A percentile compares a stretch with the other conserved stretches of the same genome.
These are phyloP conservation scores for Mesodorylaimus sp. DNA, from an alignment of 2,888 invertebrate genomes.

Conservation along the genomic window DNA sequence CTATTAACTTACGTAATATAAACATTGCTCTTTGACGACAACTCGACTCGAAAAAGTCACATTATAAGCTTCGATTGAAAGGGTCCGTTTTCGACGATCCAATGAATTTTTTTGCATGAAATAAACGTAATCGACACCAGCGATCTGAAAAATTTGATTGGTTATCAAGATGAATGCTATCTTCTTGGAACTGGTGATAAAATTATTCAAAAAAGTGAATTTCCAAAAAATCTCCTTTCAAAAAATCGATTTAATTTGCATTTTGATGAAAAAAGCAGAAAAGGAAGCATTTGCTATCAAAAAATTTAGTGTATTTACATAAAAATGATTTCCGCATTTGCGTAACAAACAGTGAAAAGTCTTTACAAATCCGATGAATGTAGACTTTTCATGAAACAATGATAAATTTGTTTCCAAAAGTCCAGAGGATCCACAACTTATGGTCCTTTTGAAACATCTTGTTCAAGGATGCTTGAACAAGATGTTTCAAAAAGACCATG, in stretches of 20 bases:
- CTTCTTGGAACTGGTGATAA: background rate
- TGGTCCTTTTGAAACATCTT: too few species aligned
- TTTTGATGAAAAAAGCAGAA: conserved; percentile 3
- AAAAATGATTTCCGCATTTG: too few species aligned
- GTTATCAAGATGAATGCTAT: too few species aligned
- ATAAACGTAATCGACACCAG: conserved; percentile 71
- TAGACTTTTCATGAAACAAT: too few species aligned
- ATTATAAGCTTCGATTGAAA: conserved; percentile 75
- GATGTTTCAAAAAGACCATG: too few species aligned
- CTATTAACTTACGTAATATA: conserved; percentile 53
- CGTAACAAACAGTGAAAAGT: too few species aligned
- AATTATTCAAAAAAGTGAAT: background rate
- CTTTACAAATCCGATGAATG: too few species aligned
- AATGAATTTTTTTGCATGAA: conserved; percentile 75
- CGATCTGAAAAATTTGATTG: conserved; percentile 44
- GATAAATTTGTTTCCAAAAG: too few species aligned
- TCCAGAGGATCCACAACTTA: background rate
- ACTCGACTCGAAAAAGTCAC: conserved; percentile 70
- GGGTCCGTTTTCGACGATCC: conserved; percentile 53
- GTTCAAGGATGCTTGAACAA: too few species aligned
- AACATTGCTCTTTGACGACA: conserved; percentile 65
- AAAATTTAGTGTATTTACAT: too few species aligned
- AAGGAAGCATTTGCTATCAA: too few species aligned
- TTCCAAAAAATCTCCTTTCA: conserved; percentile 1
- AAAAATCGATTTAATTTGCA: background rate